Base-by-base conservation (phyloP, 2,797 vertebrate genomes). In the Remorina albescens region DNA sequence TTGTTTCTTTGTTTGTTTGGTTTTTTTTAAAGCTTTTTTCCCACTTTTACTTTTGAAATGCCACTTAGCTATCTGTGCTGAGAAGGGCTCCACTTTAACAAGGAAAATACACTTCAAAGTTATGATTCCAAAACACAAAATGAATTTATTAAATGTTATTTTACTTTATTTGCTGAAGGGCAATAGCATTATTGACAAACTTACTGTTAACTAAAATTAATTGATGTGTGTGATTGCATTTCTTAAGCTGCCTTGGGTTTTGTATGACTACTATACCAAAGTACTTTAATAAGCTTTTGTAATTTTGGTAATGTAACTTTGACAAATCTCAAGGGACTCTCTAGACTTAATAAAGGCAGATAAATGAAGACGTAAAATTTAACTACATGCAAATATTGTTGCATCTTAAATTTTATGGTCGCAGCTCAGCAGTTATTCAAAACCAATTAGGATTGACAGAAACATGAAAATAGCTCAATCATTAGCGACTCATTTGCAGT, bases 401-500 rank as follows among this genome's bases (percentile, higher is more conserved):
- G 18, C 16, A 0, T 23, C 57, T 39, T n/a, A 34, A 30, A 34
- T 64, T 25, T 41, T 51, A 60, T 11, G 49, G 28, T 47, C 53
- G 28, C 47, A 21, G 51, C 32, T 28, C 0, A 2, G 26, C 37
- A 21, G 47, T 54, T 63, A 53, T 37, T 74, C 10, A 8, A 46
- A 75, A 44, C 39, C 23, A 32, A 8, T 76, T 72, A 44, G 56
- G 36, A 67, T 66, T 16, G 46, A 75, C 54, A 56, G 63, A 60
- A 72, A 66, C 66, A 59, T 74, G 72, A 46, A 63, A 68, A 67
- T 60, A 39, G 37, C 41, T 47, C 28, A 8, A 67, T 71, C 55
- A 63, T 18, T 46, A 74, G 67, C 55, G 67, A 65, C 53, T 88
- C 81, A 55, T 36, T 68, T 2, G 26, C 51, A 47, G 75, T 83